Evolutionary conservation across 2,113 vertebrate genomes (phyloP), one percentile per base, ranked within the genome.

Genomic region (Alligator mississippiensis): DNA sequence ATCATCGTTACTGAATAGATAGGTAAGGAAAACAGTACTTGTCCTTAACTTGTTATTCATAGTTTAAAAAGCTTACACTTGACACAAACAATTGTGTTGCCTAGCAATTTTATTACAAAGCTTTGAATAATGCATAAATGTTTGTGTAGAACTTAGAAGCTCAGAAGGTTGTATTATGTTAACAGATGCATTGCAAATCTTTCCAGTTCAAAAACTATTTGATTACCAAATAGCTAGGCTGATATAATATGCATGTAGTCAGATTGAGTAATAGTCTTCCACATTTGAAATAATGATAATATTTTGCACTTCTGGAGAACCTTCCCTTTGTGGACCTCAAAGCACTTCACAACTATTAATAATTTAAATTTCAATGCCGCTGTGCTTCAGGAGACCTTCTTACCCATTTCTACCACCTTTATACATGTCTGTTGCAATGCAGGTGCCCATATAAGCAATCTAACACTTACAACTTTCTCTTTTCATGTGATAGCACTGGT

Each of bases 121-220:
- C 18, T 77, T 61, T 97, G 95, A 96, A 95, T 96, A 95, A 96
- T 96, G 64, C 59, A 94, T 93, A 83, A 89, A 82, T 93, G 74
- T 92, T 95, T 94, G 34, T 77, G 81, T 70, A 92, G 82, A 90
- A 85, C 22, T 88, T 93, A 87, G 58, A 88, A 80, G 74, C 88
- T 88, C 4, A 0, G 74, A 81, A 94, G 64, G 34, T 86, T 90
- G 58, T 13, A 88, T 95, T 88, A 68, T 93, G 74, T 82, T 93
- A 96, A 88, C 75, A 95, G 61, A 91, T 90, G 60, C 34, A 85
- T 75, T 87, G 74, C 24, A 79, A 81, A 85, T 80, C 89, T 90
- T 94, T 94, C 62, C 82, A 92, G 80, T 85, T 96, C 78, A 90
- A 89, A 66, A 95, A 88, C 34, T 79, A 76, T 87, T 93, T 96